Conservation (phyloP, 2,113 vertebrate species). For the Sigmodon hispidus region DNA sequence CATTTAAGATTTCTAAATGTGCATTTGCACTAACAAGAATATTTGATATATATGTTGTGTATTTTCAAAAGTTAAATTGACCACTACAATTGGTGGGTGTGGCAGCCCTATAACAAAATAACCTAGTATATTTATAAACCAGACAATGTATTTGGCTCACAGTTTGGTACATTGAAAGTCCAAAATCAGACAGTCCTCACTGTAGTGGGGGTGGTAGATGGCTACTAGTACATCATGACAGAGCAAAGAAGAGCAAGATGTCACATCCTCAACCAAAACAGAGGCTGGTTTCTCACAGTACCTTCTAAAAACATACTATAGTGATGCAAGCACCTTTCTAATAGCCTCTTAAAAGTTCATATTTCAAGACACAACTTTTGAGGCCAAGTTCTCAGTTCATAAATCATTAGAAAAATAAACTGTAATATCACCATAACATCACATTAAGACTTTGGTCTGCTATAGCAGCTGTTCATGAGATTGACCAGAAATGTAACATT, state of each 20-base stretch:
- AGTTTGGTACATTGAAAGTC: neutral
- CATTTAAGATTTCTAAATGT: neutral
- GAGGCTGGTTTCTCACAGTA: neutral
- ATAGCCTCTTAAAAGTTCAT: neutral
- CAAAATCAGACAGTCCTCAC: neutral
- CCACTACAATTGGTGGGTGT: neutral
- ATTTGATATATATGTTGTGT: neutral
- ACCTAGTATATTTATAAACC: neutral
- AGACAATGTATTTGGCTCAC: neutral
- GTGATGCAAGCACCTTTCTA: neutral
- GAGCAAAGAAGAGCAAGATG: neutral
- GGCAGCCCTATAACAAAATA: neutral
- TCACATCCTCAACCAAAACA: neutral
- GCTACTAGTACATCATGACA: neutral
- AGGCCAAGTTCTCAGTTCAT: neutral
- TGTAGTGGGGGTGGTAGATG: neutral
- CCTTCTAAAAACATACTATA: neutral
- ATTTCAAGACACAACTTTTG: neutral
- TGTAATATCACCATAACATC: neutral
- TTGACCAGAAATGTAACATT: neutral
- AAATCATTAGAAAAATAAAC: neutral
- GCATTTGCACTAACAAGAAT: neutral
- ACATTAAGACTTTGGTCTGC: neutral
- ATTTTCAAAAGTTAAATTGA: neutral
- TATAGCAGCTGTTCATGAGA: neutral